A percentile compares a stretch with the other conserved stretches of the same genome.
These are phyloP conservation scores for Drosophila elegans DNA, from an alignment of 1,140 invertebrate genomes.

Conservation along the genomic window DNA sequence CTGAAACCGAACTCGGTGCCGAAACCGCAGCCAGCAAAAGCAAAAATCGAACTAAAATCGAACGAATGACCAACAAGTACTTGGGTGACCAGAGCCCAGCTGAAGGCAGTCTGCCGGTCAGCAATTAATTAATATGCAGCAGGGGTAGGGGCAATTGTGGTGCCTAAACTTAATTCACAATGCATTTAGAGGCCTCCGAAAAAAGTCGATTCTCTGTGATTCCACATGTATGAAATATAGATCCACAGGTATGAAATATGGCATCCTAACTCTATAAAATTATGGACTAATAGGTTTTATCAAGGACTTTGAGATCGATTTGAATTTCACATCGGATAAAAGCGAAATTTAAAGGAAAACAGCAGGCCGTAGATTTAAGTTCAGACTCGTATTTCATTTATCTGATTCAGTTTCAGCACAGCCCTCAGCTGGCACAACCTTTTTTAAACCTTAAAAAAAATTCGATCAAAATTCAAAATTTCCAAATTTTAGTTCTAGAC, in stretches of 20 bases:
- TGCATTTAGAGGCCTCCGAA: constrained; percentile 31
- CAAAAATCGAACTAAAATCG: constrained; percentile 48
- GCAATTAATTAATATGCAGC: constrained; percentile 66
- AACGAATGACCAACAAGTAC: constrained; percentile 21
- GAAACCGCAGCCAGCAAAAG: constrained; percentile 50
- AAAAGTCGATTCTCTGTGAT: constrained; percentile 11
- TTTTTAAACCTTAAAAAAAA: neutral
- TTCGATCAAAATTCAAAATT: constrained; percentile 24
- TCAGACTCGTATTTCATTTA: neutral
- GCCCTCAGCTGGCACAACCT: constrained; percentile 1
- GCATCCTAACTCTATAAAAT: neutral
- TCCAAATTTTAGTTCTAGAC: constrained; percentile 2
- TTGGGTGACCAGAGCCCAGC: constrained; percentile 35
- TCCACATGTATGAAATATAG: no score
- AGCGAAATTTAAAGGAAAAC: constrained; percentile 1
- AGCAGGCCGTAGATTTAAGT: constrained; percentile 15
- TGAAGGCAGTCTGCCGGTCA: constrained; percentile 46
- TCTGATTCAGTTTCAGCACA: constrained; percentile 7
- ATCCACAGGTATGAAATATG: constrained; percentile 3
- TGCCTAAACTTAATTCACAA: constrained; percentile 49
- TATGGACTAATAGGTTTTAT: neutral
- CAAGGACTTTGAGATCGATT: neutral
- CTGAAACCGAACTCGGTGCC: constrained; percentile 29
- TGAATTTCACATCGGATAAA: no score
- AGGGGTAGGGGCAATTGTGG: constrained; percentile 53